A percentile compares a stretch with the other conserved stretches of the same genome.
Evolutionary conservation across 2,888 invertebrate genomes (phyloP).

Genomic region (Gandaritis pyraliata): DNA sequence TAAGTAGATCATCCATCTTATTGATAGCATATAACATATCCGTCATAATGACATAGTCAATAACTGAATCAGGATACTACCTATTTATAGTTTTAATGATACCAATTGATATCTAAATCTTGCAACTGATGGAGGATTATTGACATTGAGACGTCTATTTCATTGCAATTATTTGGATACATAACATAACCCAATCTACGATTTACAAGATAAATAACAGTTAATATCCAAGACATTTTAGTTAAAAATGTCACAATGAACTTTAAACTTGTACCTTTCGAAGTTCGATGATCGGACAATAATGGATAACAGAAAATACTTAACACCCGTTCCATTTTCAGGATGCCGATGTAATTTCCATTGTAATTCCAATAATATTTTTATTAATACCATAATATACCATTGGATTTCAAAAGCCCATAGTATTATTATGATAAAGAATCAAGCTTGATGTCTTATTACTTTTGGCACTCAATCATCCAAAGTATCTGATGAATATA

Average conservation of each 20-base stretch:
- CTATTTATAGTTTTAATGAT: constrained; percentile 1
- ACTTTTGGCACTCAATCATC: constrained; percentile 41
- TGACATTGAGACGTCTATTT: background rate
- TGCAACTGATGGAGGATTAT: background rate
- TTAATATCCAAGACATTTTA: no score
- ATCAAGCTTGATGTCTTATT: constrained; percentile 10
- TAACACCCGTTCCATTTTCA: no score
- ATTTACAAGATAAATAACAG: no score
- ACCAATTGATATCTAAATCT: background rate
- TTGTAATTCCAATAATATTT: background rate
- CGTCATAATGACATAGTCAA: background rate
- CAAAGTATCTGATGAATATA: constrained; percentile 33
- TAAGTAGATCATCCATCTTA: constrained; percentile 16
- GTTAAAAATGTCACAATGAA: no score
- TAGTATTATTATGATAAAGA: background rate
- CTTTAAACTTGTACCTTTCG: no score
- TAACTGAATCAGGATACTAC: background rate
- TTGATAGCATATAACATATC: constrained; percentile 4
- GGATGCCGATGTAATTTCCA: no score
- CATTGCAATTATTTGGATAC: no score
- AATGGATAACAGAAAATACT: no score
- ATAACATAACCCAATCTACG: no score
- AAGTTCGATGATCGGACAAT: no score
- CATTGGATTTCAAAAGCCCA: background rate
- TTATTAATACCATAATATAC: no score